Evolutionary conservation across 1,140 invertebrate genomes (phyloP).

Genomic region (Habropoda laboriosa): DNA sequence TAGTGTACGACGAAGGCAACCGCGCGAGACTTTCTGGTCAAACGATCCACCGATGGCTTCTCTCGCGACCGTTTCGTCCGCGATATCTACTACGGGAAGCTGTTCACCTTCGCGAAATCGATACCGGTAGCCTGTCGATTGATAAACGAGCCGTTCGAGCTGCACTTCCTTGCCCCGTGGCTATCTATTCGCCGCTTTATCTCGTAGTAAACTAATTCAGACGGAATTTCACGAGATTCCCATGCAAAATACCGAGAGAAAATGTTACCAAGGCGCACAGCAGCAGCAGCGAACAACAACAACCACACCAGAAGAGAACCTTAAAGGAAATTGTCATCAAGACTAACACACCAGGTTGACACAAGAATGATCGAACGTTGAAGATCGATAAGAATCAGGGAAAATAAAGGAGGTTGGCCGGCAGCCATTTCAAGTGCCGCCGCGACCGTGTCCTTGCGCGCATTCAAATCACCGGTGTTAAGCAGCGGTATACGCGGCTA

Average conservation of each 20-base stretch:
- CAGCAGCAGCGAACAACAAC: too few species aligned
- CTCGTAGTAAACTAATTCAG: slow-evolving; percentile 49
- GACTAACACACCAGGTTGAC: too few species aligned
- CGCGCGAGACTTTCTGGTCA: slow-evolving; percentile 29
- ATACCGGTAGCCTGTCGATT: slow-evolving; percentile 26
- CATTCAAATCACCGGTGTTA: slow-evolving; percentile 44
- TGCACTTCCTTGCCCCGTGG: neutral
- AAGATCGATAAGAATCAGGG: slow-evolving; percentile 37
- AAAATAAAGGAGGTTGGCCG: slow-evolving; percentile 30
- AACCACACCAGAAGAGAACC: too few species aligned
- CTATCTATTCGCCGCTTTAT: slow-evolving; percentile 33
- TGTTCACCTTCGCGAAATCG: slow-evolving; percentile 35
- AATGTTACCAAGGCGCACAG: too few species aligned
- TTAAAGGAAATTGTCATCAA: too few species aligned
- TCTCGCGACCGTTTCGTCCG: neutral
- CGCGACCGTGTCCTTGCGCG: slow-evolving; percentile 25
- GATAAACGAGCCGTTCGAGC: slow-evolving; percentile 36
- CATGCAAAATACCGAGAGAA: slow-evolving; percentile 8
- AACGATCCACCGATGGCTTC: slow-evolving; percentile 24
- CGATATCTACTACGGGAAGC: neutral
- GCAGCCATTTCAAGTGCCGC: slow-evolving; percentile 31
- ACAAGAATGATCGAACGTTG: slow-evolving; percentile 35
- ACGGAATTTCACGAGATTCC: neutral
- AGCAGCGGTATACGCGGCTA: slow-evolving; percentile 12
- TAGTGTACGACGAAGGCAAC: neutral